phyloP scores from a whole-genome alignment of 1,140 invertebrate species.

The Drosophila burlai region DNA sequence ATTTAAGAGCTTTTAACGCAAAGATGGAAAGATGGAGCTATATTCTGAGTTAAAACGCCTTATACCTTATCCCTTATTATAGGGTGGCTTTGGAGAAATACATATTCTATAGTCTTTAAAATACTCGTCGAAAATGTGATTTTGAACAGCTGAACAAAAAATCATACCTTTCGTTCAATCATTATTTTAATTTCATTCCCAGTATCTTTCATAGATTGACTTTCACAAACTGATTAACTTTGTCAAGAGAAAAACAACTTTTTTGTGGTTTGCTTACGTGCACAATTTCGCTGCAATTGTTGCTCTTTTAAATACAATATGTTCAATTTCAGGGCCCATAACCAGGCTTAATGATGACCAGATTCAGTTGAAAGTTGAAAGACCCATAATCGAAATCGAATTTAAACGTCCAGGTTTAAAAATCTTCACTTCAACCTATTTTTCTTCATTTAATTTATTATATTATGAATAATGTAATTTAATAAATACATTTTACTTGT shows the following conservation, averaged over 20 bases:
- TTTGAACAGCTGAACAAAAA: neutral
- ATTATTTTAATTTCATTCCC: neutral
- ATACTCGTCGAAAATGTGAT: neutral
- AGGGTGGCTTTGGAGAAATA: neutral
- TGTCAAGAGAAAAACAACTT: constrained; percentile 27
- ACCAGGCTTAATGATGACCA: constrained; percentile 20
- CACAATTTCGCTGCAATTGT: constrained; percentile 57
- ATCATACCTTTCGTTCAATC: neutral
- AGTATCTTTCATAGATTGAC: neutral
- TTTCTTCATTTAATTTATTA: neutral
- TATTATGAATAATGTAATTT: neutral
- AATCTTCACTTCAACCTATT: neutral
- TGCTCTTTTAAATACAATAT: constrained; percentile 11
- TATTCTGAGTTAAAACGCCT: too few relatives aligned
- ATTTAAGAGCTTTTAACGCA: too few relatives aligned
- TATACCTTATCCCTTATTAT: too few relatives aligned
- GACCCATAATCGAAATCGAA: neutral
- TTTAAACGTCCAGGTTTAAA: neutral
- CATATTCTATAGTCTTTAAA: neutral
- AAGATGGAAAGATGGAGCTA: too few relatives aligned
- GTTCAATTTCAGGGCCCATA: constrained; percentile 44
- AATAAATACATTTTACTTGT: neutral
- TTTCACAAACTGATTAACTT: constrained; percentile 45
- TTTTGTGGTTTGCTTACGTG: constrained; percentile 29
- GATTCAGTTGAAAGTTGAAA: neutral